These are phyloP conservation scores for Lutraria rhynchaena DNA, from an alignment of 1,140 invertebrate species.

Conservation along the genomic window DNA sequence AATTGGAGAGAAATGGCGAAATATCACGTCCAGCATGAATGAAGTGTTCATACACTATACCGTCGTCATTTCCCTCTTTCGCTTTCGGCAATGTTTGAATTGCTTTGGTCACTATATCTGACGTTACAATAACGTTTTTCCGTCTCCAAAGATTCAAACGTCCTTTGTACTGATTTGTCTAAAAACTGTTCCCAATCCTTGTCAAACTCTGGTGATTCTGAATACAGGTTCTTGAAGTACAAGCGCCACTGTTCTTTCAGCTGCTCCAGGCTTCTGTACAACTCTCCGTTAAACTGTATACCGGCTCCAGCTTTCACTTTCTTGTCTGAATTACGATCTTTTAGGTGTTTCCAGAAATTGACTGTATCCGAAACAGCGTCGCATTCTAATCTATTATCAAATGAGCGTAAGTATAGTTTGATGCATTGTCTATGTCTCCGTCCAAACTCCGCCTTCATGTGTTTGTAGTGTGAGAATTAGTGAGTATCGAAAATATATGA, in stretches of 20 bases:
- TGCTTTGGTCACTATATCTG: not conserved
- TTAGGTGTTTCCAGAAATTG: not conserved
- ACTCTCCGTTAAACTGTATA: constrained; percentile 6
- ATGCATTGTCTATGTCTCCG: too few relatives aligned
- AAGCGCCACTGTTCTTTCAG: constrained; percentile 1
- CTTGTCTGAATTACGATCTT: not conserved
- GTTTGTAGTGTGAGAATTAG: too few relatives aligned
- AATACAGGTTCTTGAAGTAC: constrained; percentile 2
- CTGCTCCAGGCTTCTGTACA: not conserved
- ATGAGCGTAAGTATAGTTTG: too few relatives aligned
- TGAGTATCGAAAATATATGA: too few relatives aligned
- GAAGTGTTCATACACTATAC: constrained; percentile 28
- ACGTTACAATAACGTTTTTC: not conserved
- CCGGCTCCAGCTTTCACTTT: not conserved
- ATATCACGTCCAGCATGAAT: not conserved
- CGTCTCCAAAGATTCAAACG: not conserved
- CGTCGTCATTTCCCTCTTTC: constrained; percentile 14
- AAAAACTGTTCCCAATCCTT: not conserved
- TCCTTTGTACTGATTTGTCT: not conserved
- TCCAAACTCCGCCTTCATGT: too few relatives aligned
- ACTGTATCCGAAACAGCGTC: not conserved
- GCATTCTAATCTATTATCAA: not conserved
- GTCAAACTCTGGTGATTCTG: too few relatives aligned
- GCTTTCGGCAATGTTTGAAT: not conserved
- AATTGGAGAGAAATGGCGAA: too few relatives aligned